Conservation (phyloP, 2,113 vertebrate genomes). For the Mustelus asterias region DNA sequence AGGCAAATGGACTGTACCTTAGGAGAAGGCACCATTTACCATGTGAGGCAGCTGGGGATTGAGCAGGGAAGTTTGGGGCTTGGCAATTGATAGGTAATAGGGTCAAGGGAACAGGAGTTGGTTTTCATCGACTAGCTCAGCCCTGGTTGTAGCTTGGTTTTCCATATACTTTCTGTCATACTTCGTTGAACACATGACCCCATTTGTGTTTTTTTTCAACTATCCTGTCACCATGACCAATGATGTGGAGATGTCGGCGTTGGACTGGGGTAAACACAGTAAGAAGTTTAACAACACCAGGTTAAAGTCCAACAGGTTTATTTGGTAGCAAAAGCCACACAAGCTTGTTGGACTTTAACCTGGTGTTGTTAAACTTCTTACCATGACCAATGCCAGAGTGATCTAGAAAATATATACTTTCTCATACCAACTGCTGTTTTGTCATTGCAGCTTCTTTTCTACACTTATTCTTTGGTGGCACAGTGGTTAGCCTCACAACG, state of each 20-base stretch:
- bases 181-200: too few relatives aligned
- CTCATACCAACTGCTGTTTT: neutral
- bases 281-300: too few relatives aligned
- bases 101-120: neutral
- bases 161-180: neutral
- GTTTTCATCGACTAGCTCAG: neutral
- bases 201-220: neutral
- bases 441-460: neutral
- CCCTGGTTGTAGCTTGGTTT: neutral
- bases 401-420: neutral
- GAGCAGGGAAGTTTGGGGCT: neutral
- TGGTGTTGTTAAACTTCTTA: too few relatives aligned
- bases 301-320: too few relatives aligned
- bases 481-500: too few relatives aligned
- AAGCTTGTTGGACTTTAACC: too few relatives aligned
- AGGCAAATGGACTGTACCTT: too few relatives aligned
- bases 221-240: neutral
- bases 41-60: neutral
- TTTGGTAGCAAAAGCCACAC: too few relatives aligned
- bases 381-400: too few relatives aligned
- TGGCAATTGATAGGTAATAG: neutral
- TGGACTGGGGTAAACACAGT: too few relatives aligned
- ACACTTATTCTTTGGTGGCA: neutral
- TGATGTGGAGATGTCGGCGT: too few relatives aligned
- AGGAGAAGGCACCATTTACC: neutral